phyloP scores from a whole-genome alignment of 2,888 invertebrate species.

The Phaedon cochleariae region DNA sequence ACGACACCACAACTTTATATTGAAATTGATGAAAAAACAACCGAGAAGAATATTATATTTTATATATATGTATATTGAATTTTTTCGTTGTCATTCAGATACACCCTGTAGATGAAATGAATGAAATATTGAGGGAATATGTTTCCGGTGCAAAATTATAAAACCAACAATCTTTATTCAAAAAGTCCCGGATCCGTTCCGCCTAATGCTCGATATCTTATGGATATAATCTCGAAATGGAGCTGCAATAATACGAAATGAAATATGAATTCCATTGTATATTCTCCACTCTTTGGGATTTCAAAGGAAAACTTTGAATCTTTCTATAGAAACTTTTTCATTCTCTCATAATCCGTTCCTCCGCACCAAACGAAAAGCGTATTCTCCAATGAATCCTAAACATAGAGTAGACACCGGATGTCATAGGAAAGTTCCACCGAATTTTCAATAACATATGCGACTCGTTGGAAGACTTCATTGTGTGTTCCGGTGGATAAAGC shows the following conservation, averaged over 20 bases:
- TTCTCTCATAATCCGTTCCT: not conserved
- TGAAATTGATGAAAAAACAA: too few relatives aligned
- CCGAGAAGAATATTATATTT: too few relatives aligned
- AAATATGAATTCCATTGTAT: not conserved
- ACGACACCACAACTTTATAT: too few relatives aligned
- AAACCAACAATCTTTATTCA: not conserved
- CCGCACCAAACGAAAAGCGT: not conserved
- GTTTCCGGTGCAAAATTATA: not conserved
- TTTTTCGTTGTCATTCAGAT: too few relatives aligned
- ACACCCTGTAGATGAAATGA: too few relatives aligned
- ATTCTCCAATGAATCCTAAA: not conserved
- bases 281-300: not conserved
- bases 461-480: too few relatives aligned
- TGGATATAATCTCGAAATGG: not conserved
- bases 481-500: too few relatives aligned
- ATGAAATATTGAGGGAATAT: too few relatives aligned
- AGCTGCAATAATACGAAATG: not conserved
- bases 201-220: not conserved
- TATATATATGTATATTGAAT: too few relatives aligned
- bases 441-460: not conserved
- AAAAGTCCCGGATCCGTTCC: not conserved
- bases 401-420: not conserved
- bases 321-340: not conserved
- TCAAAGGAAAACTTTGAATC: not conserved
- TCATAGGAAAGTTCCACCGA: not conserved